Base-by-base conservation (phyloP, 2,888 invertebrate genomes). In the Ophion ellenae region DNA sequence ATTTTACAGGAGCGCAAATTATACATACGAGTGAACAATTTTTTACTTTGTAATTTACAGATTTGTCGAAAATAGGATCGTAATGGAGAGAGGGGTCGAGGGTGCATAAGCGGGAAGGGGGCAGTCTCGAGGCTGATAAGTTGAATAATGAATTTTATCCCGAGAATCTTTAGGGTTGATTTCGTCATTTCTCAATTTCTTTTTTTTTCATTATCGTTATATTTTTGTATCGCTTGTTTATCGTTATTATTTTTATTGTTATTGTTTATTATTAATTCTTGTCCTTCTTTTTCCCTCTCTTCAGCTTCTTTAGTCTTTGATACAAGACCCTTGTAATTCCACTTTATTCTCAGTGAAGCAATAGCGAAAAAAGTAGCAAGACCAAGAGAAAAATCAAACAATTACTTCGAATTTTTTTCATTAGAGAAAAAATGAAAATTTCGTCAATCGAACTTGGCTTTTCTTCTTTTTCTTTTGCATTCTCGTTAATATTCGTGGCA, bases 41-140 rank as follows among this genome's bases (percentile, higher is more conserved):
- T 67, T 63, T 70, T 63, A 79, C 63, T 71, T 86, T 74, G 84
- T 73, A 89, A 90, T 90, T 85, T 89, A 89, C 90, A 89, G 89
- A 73, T 88, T 83, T 78, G 45, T 80, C 79, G 71, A 83, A 69
- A 86, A 20, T 81, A 73, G 59, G 73, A 40, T 79, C 70, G 71
- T 66, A 28, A 24, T 75, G 71, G 75, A 81, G 71, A 10, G 87
- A 85, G 85, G 81, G 81, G 76, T 28, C 59, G 71, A 69, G 57
- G 20, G 45, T 2, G 59, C 20, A 20, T 32, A 40, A 78, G 59
- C 17, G 67, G 79, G 81, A 76, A 83, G 76, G 81, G 84, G 81
- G 83, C 53, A 81, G 79, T 78, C 24, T 70, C 70, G 70, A 40
- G 84, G 79, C 79, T 71, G 74, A 63, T 61, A 69, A 59, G n/a